Percentiles rank a stretch among this genome's conserved stretches.
Evolutionary conservation across 2,113 vertebrate species (phyloP).

Genomic region (Ameiurus melas): DNA sequence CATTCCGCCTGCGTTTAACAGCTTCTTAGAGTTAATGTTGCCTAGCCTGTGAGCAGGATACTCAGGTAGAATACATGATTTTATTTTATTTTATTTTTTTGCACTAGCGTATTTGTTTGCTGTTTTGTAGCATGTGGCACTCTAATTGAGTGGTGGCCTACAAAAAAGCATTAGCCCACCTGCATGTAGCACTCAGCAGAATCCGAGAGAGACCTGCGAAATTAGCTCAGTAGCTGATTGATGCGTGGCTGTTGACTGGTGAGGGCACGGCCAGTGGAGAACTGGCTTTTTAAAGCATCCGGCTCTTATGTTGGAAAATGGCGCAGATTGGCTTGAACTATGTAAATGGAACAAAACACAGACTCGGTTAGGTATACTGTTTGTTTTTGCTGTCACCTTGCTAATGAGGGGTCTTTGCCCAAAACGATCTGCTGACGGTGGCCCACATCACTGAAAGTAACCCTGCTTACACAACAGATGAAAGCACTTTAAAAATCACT

Average conservation of each 20-base stretch:
- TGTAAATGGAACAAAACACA: slow-evolving; percentile 54
- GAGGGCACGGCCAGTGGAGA: slow-evolving; percentile 56
- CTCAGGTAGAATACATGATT: slow-evolving; percentile 28
- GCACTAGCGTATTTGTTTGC: slow-evolving; percentile 43
- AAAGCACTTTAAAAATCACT: slow-evolving; percentile 58
- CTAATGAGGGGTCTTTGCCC: slow-evolving; percentile 58
- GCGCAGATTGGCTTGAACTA: slow-evolving; percentile 56
- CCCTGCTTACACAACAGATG: slow-evolving; percentile 56
- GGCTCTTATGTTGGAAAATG: slow-evolving; percentile 55
- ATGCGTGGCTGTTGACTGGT: slow-evolving; percentile 57
- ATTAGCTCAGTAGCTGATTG: slow-evolving; percentile 62
- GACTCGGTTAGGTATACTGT: slow-evolving; percentile 53
- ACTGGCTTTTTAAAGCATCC: slow-evolving; percentile 62
- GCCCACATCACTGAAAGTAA: slow-evolving; percentile 52
- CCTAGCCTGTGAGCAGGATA: background rate
- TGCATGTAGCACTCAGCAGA: slow-evolving; percentile 51
- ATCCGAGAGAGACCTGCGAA: slow-evolving; percentile 54
- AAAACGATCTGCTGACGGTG: slow-evolving; percentile 46
- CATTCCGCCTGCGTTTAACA: slow-evolving; percentile 4
- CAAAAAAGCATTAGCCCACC: slow-evolving; percentile 55
- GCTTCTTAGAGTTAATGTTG: slow-evolving; percentile 31
- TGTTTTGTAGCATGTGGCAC: slow-evolving; percentile 43
- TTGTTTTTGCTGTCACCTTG: slow-evolving; percentile 58
- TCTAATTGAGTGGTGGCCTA: slow-evolving; percentile 57
- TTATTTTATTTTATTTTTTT: background rate